Base-by-base conservation (phyloP, 2,888 invertebrate species). In the Eretmocerus hayati region DNA sequence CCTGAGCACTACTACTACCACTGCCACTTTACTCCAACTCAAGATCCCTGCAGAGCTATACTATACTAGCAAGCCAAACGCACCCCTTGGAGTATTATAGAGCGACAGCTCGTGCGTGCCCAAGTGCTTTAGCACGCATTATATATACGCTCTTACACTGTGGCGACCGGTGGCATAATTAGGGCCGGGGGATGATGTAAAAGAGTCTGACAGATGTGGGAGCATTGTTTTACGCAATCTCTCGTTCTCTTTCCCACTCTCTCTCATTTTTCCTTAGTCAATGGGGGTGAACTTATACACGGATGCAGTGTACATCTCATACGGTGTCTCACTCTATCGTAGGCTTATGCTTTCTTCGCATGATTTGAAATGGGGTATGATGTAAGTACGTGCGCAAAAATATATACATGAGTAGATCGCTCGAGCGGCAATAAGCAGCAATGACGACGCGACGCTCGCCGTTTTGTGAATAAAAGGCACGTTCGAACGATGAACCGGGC, bases 131-230 rank as follows among this genome's bases (percentile, higher is more conserved):
- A 60, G 59, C n/a, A 68, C 67, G 66, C 66, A 69, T 69, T 70
- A 70, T 68, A 64, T 65, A 65, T 62, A 63, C 65, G 31, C 26
- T 26, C 50, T 46, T 26, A 42, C 59, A 52, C 58, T 61, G 57
- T 48, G 62, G 61, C 58, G 64, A 11, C 8, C 26, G 66, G 66
- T 57, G 65, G 65, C 66, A 70, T 71, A 71, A 71, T 71, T 71
- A 71, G 33, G n/a, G 33, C 15, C 20, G 13, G 21, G 18, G 37
- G 37, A 13, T 13, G 33, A 9, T n/a, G n/a, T n/a, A n/a, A n/a
- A n/a, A n/a, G 70, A 69, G 69, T 64, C 70, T 66, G 70, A 70
- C 71, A 71, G 71, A 71, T 70, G 71, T 71, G 71, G 70, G 71
- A 69, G 69, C 70, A 71, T 71, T 71, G 71, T 71, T 71, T 71